These are phyloP conservation scores for Drosophila sp. DNA, from an alignment of 1,140 invertebrate species.

Conservation along the genomic window DNA sequence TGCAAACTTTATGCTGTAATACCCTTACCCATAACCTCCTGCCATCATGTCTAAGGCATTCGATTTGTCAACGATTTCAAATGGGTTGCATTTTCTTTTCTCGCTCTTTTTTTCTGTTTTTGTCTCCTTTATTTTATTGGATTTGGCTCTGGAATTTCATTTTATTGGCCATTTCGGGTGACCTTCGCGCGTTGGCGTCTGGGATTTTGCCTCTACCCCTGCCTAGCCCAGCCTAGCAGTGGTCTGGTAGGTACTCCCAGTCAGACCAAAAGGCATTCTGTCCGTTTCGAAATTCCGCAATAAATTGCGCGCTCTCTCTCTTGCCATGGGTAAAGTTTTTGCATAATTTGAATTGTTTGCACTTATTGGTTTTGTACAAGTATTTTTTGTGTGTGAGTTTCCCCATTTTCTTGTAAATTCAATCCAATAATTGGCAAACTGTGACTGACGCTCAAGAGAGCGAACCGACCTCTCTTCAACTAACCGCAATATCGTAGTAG, in stretches of 20 bases:
- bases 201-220: background rate
- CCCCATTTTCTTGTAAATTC: conserved; percentile 29
- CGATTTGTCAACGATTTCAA: conserved; percentile 78
- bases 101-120: background rate
- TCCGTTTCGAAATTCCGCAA: conserved; percentile 44
- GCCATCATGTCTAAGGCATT: conserved; percentile 25
- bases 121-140: conserved; percentile 58
- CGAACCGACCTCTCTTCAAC: conserved; percentile 1
- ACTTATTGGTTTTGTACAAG: conserved; percentile 63
- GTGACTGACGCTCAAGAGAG: background rate
- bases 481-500: background rate
- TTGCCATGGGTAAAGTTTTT: conserved; percentile 48
- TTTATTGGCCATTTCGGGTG: conserved; percentile 77
- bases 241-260: no score
- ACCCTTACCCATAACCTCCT: background rate
- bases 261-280: conserved; percentile 18
- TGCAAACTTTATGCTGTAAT: conserved; percentile 64
- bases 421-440: conserved; percentile 22
- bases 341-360: conserved; percentile 70
- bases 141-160: conserved; percentile 67
- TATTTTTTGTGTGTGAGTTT: conserved; percentile 32
- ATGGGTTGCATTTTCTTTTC: conserved; percentile 61
- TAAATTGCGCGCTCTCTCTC: conserved; percentile 64
- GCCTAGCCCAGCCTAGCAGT: background rate
- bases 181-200: conserved; percentile 58